Conservation (phyloP, 2,113 vertebrate species). For the Nycticorax nycticorax region DNA sequence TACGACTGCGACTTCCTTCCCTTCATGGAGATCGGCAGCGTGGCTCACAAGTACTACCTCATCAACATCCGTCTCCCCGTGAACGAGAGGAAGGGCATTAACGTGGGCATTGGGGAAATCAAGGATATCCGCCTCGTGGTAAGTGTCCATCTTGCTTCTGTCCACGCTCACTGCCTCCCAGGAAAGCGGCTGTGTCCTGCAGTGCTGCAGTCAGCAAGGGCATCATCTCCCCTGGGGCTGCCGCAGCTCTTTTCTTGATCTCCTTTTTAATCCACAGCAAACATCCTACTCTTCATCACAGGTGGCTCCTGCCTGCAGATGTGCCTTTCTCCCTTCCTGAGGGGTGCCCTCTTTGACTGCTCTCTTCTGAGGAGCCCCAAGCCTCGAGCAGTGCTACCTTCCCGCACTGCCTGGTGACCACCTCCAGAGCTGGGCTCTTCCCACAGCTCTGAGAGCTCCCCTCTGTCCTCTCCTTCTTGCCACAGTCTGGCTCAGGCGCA, state of each 20-base stretch:
- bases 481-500: rapidly evolving
- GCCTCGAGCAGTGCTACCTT: neutral
- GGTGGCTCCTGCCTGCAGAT: neutral
- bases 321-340: rapidly evolving
- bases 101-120: conserved; percentile 93
- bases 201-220: neutral
- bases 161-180: rapidly evolving
- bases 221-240: neutral
- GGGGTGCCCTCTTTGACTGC: neutral
- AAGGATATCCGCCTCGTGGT: conserved; percentile 94
- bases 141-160: neutral
- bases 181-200: neutral
- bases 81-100: conserved; percentile 88
- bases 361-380: neutral
- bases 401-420: neutral
- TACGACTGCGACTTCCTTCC: conserved; percentile 93
- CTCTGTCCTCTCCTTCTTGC: neutral
- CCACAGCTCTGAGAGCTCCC: rapidly evolving
- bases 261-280: neutral
- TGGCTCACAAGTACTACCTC: conserved; percentile 96
- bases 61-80: conserved; percentile 95
- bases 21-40: conserved; percentile 95
- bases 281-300: rapidly evolving
- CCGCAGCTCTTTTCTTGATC: neutral
- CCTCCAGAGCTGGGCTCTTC: neutral